Evolutionary conservation across 2,797 vertebrate species (phyloP), one percentile per base, ranked within the genome.

Genomic region (Miichthys miiuy): DNA sequence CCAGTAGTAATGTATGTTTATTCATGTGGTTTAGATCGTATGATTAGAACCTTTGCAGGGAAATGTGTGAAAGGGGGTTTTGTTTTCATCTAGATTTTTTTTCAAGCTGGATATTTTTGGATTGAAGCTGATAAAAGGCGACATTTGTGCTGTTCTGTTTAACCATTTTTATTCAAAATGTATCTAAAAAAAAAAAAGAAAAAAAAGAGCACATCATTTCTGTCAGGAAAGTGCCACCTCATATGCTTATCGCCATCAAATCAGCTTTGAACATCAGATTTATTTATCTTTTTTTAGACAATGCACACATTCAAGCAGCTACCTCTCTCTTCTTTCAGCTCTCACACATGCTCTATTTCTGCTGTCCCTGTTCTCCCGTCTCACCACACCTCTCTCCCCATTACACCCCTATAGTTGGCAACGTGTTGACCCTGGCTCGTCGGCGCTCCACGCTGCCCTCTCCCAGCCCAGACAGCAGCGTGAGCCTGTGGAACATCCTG

Each of bases 401-500:
- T 3, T 46, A 27, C 63, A 14, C 30, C 66, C 42, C 46, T 73
- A 3, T 46, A 92, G 93, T 92, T 1, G 87, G 88, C 72, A 93
- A 91, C 1, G 63, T 74, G 13, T 23, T 80, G 7, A 75, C 76
- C 11, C 11, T 80, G 54, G 42, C 85, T 13, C 80, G 52, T 0
- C 88, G 94, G 2, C 92, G 95, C 47, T 91, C 96, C 0, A 86
- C 93, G 21, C 88, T 99, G 68, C 98, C 98, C 0, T 96, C 96
- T 0, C 92, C 96, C 0, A 94, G 96, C 57, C 95, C 96, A 30
- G 94, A 94, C 81, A 96, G 96, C 78, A 97, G 93, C 50, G 96
- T 99, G 86, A 99, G 98, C 87, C 69, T 99, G 0, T 99, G 98
- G 98, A 98, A 97, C 89, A 99, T 99, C 89, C 94, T 99, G 71